Conservation (phyloP, 2,113 vertebrate species). For the Callaeas wilsoni region DNA sequence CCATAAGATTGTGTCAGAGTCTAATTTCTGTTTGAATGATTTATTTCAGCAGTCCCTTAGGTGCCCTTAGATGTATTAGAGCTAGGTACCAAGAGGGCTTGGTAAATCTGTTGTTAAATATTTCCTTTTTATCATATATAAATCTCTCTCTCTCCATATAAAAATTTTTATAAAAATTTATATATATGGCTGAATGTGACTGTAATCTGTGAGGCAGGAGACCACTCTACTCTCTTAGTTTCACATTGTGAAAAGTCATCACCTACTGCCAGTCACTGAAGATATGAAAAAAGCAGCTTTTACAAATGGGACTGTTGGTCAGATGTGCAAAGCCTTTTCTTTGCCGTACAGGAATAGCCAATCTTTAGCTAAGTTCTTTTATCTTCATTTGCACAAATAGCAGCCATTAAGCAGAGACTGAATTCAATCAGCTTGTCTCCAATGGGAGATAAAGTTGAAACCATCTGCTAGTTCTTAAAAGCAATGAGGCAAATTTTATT, state of each 20-base stretch:
- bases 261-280: neutral
- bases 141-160: neutral
- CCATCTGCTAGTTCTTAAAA: constrained; percentile 65
- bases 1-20: neutral
- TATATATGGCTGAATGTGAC: neutral
- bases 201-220: neutral
- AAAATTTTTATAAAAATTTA: no score
- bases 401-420: constrained; percentile 39
- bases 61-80: neutral
- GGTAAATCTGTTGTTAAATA: neutral
- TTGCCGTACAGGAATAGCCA: neutral
- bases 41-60: neutral
- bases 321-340: neutral
- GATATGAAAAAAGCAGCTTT: neutral
- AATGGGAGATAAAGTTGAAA: constrained; percentile 61
- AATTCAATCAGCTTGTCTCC: constrained; percentile 62
- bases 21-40: neutral
- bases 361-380: constrained; percentile 27
- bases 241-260: neutral
- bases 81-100: neutral
- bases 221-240: neutral
- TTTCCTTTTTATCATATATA: neutral
- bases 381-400: constrained; percentile 63
- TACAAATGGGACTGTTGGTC: neutral
- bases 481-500: constrained; percentile 66